Conservation (phyloP, 1,140 invertebrate genomes). For the Phymastichus coffea region DNA sequence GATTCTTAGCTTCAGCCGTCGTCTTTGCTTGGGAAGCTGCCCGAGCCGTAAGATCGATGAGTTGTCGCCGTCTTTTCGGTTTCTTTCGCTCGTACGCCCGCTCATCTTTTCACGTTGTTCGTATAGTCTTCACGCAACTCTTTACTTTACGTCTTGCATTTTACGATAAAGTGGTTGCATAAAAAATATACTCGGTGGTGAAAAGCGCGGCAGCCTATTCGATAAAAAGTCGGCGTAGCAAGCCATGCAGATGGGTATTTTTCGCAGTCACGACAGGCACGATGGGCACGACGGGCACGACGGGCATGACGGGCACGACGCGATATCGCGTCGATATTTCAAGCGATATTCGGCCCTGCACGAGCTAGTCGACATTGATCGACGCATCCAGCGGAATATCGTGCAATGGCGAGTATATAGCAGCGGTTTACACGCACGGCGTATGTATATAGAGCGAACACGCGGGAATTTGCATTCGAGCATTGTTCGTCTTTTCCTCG, state of each 20-base stretch:
- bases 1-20: conserved; percentile 36
- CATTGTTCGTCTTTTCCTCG: conserved; percentile 28
- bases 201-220: no score
- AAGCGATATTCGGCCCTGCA: conserved; percentile 19
- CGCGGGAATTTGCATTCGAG: conserved; percentile 17
- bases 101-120: no score
- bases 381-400: conserved; percentile 10
- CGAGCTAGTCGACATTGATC: conserved; percentile 23
- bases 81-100: conserved; percentile 15
- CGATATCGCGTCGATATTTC: conserved; percentile 22
- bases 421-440: background rate
- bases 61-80: conserved; percentile 19
- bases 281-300: no score
- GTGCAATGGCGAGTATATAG: background rate
- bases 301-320: no score
- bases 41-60: conserved; percentile 27
- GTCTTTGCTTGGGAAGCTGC: conserved; percentile 41
- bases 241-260: conserved; percentile 21
- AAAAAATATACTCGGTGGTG: no score
- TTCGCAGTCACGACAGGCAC: no score
- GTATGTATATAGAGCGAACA: background rate
- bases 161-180: no score
- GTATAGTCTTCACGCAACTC: no score
- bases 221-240: no score
- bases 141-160: no score